These are phyloP conservation scores for Achroia grisella DNA, from an alignment of 1,140 invertebrate genomes.

Conservation along the genomic window DNA sequence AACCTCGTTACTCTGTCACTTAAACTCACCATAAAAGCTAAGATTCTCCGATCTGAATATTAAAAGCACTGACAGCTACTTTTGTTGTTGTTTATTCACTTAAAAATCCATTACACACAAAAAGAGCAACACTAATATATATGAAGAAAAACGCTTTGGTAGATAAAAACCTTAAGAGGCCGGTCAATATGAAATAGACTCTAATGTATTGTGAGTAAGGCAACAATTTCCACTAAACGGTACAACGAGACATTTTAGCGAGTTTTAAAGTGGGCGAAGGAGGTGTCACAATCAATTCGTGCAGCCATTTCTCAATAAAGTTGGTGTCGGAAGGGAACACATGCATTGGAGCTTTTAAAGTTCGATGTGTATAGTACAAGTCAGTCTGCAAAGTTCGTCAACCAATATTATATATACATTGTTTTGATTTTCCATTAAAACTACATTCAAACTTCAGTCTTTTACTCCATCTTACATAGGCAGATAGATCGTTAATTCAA, in stretches of 20 bases:
- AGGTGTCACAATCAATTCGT: conserved; percentile 59
- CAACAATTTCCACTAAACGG: conserved; percentile 13
- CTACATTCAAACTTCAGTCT: no score
- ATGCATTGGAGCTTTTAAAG: conserved; percentile 58
- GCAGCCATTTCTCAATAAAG: conserved; percentile 64
- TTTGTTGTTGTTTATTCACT: conserved; percentile 58
- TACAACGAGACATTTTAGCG: conserved; percentile 36
- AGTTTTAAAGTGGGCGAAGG: conserved; percentile 46
- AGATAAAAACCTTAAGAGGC: conserved; percentile 21
- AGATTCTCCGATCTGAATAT: neutral
- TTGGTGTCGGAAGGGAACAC: conserved; percentile 25
- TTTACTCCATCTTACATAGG: no score
- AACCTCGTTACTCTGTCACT: neutral
- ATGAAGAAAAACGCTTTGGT: conserved; percentile 44
- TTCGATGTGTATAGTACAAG: conserved; percentile 31
- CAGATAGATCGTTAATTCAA: no score
- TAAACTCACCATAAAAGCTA: conserved; percentile 10
- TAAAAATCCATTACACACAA: conserved; percentile 68
- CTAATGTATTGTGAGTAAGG: conserved; percentile 3
- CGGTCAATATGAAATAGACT: conserved; percentile 11
- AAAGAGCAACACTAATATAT: conserved; percentile 60
- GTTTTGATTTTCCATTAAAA: no score
- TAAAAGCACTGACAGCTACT: conserved; percentile 2
- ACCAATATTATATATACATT: neutral
- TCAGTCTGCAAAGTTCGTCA: neutral